Percentiles rank a stretch among this genome's conserved stretches.
phyloP scores from a whole-genome alignment of 1,140 invertebrate species.

The Heliconius hewitsoni region DNA sequence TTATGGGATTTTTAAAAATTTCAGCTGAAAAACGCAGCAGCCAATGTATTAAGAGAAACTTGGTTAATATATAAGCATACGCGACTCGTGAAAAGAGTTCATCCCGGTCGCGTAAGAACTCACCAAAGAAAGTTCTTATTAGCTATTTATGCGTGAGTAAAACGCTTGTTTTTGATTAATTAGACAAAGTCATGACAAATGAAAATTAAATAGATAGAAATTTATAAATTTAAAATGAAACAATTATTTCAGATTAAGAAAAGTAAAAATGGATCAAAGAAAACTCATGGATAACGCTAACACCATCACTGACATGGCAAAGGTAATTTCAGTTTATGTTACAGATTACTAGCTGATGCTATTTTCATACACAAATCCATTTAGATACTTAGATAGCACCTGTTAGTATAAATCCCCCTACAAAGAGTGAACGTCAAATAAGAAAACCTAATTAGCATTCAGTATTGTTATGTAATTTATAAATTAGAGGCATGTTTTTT shows the following conservation, averaged over 20 bases:
- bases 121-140: slow-evolving; percentile 99
- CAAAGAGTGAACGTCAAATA: background rate
- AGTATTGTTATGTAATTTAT: background rate
- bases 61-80: slow-evolving; percentile 99
- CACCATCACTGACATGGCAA: slow-evolving; percentile 99
- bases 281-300: slow-evolving; percentile 99
- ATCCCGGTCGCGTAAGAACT: slow-evolving; percentile 95
- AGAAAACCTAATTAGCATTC: background rate
- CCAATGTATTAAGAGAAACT: slow-evolving; percentile 99
- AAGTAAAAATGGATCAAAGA: slow-evolving; percentile 99
- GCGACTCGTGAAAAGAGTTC: slow-evolving; percentile 97
- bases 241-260: slow-evolving; percentile 90
- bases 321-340: slow-evolving; percentile 85
- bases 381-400: slow-evolving; percentile 55
- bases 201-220: background rate
- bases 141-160: slow-evolving; percentile 98
- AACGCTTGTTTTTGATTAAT: background rate
- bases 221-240: background rate
- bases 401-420: background rate
- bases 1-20: slow-evolving; percentile 54
- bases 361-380: slow-evolving; percentile 69
- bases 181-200: background rate
- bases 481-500: slow-evolving; percentile 4
- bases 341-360: slow-evolving; percentile 54
- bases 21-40: slow-evolving; percentile 99